Conservation (phyloP, 2,888 invertebrate genomes). For the Thyatira batis region DNA sequence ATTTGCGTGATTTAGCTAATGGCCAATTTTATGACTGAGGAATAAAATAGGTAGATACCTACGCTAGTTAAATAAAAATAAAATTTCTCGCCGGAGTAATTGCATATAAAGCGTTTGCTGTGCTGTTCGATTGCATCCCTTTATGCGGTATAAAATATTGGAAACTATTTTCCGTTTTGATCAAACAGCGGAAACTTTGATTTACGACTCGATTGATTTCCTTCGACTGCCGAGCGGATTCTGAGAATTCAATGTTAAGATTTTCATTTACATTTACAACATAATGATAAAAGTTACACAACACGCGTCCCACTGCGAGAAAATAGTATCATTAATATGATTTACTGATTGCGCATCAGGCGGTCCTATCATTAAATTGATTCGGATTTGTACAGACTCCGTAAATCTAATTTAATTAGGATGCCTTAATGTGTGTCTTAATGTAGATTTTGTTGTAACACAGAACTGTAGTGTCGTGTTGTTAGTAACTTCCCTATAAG, state of each 20-base stretch:
- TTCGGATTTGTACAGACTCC: background rate
- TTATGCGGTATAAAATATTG: conserved; percentile 33
- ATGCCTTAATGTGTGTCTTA: background rate
- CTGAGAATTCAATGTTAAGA: conserved; percentile 1
- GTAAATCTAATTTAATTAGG: background rate
- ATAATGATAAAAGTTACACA: background rate
- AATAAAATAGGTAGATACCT: background rate
- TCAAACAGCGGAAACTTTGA: conserved; percentile 37
- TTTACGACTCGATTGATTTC: conserved; percentile 50
- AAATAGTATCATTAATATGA: background rate
- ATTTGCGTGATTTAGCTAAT: too few relatives aligned
- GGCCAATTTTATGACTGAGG: too few relatives aligned
- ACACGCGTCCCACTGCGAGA: background rate
- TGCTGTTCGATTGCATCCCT: conserved; percentile 1
- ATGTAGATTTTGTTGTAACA: background rate
- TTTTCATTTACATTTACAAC: background rate
- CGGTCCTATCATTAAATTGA: background rate
- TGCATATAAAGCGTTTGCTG: background rate
- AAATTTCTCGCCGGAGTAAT: background rate
- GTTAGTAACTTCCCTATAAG: too few relatives aligned
- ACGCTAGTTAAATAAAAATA: background rate
- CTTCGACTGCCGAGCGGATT: conserved; percentile 33
- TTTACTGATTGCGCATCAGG: background rate
- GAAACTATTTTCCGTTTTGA: conserved; percentile 52
- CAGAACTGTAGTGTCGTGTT: background rate